These are phyloP conservation scores for Tautogolabrus adspersus DNA, from an alignment of 2,113 vertebrate species.

Conservation along the genomic window DNA sequence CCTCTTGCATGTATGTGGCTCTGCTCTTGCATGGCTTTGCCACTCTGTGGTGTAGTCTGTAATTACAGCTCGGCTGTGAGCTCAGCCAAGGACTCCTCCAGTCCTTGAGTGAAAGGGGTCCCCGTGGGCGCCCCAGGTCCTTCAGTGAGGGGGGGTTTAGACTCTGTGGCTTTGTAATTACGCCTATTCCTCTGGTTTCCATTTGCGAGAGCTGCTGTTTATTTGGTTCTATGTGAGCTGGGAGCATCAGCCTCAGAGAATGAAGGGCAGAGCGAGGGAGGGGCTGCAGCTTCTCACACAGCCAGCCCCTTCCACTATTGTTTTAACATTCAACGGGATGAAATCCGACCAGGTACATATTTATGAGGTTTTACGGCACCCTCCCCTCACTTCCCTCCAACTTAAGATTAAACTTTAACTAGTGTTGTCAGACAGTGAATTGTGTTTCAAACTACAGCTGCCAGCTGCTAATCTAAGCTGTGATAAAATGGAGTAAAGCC, in stretches of 20 bases:
- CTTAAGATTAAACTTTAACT: conserved; percentile 73
- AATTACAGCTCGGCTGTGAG: conserved; percentile 73
- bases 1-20: conserved; percentile 41
- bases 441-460: conserved; percentile 65
- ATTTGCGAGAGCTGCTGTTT: conserved; percentile 69
- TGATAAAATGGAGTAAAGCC: conserved; percentile 67
- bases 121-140: conserved; percentile 60
- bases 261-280: conserved; percentile 5
- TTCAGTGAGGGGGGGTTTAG: conserved; percentile 48
- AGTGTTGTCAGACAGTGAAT: conserved; percentile 72
- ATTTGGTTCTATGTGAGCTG: conserved; percentile 58
- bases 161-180: conserved; percentile 76
- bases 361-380: conserved; percentile 47
- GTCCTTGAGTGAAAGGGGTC: conserved; percentile 68
- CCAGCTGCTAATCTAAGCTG: conserved; percentile 67
- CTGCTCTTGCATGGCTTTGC: conserved; percentile 41
- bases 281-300: conserved; percentile 42
- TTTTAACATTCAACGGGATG: conserved; percentile 43
- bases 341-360: conserved; percentile 51
- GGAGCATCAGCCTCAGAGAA: conserved; percentile 30
- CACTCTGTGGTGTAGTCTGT: conserved; percentile 60
- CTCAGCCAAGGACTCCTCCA: conserved; percentile 65
- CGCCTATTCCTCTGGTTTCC: conserved; percentile 65
- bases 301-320: conserved; percentile 45
- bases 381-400: conserved; percentile 25